phyloP scores from a whole-genome alignment of 2,888 invertebrate genomes.

The Philereme vetulata region DNA sequence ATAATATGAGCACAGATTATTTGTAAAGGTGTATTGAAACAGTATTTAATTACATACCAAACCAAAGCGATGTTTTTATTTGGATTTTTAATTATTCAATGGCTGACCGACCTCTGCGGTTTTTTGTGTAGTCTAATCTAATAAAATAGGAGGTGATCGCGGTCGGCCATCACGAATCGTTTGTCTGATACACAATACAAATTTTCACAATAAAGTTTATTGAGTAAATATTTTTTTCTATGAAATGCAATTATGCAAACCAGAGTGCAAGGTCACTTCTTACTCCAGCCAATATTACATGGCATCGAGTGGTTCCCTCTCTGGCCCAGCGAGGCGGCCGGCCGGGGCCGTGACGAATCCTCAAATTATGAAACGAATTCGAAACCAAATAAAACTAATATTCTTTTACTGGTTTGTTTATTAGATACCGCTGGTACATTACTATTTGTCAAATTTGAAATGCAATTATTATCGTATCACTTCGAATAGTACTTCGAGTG shows the following conservation, averaged over 20 bases:
- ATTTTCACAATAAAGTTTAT: constrained; percentile 54
- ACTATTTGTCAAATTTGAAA: constrained; percentile 74
- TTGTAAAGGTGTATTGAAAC: too few species aligned
- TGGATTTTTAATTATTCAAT: background rate
- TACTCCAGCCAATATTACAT: constrained; percentile 47
- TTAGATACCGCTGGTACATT: constrained; percentile 77
- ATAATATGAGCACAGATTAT: background rate
- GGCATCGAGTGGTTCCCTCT: constrained; percentile 47
- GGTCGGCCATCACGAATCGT: constrained; percentile 49
- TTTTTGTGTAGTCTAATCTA: constrained; percentile 4
- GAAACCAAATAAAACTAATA: constrained; percentile 47
- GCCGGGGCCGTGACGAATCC: background rate
- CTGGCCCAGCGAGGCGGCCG: constrained; percentile 10
- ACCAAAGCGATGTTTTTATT: background rate
- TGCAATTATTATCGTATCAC: constrained; percentile 74
- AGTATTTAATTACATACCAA: background rate
- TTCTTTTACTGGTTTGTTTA: constrained; percentile 71
- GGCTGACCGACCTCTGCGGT: background rate
- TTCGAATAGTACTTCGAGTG: constrained; percentile 62
- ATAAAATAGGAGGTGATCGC: constrained; percentile 17
- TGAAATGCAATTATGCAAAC: constrained; percentile 30
- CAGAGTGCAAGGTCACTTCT: constrained; percentile 51
- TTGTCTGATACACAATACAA: constrained; percentile 46
- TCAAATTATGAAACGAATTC: constrained; percentile 36
- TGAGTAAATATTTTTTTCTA: constrained; percentile 48